Percentiles rank a stretch among this genome's conserved stretches.
phyloP scores from a whole-genome alignment of 2,888 invertebrate genomes.

The Drosophila pseudotalamancana region DNA sequence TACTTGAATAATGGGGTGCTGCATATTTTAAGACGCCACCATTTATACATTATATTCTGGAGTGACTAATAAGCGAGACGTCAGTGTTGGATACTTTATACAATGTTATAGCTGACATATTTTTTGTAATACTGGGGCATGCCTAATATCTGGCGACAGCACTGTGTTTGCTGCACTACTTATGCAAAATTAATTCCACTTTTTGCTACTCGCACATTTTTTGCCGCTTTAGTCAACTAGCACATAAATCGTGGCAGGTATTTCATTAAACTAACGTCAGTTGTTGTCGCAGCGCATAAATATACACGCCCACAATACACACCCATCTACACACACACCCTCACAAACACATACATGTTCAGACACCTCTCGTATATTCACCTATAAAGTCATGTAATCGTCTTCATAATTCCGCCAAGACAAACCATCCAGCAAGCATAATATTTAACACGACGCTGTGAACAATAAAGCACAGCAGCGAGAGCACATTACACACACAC shows the following conservation, averaged over 20 bases:
- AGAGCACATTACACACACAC: slow-evolving; percentile 45
- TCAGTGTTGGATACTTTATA: neutral
- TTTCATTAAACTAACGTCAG: slow-evolving; percentile 74
- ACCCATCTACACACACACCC: neutral
- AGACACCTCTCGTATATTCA: slow-evolving; percentile 40
- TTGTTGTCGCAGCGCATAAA: slow-evolving; percentile 58
- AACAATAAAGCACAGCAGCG: slow-evolving; percentile 70
- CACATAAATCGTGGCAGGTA: slow-evolving; percentile 76
- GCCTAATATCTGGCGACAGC: slow-evolving; percentile 24
- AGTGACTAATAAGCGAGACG: too few relatives aligned
- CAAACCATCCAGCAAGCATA: slow-evolving; percentile 66
- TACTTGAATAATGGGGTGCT: too few relatives aligned
- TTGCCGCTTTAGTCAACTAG: slow-evolving; percentile 47
- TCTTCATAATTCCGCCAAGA: slow-evolving; percentile 76
- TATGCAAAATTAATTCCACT: slow-evolving; percentile 42
- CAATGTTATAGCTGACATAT: neutral
- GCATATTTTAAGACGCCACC: neutral
- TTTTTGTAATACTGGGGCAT: slow-evolving; percentile 1
- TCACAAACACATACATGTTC: slow-evolving; percentile 7
- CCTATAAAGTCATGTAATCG: slow-evolving; percentile 78
- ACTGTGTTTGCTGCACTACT: too few relatives aligned
- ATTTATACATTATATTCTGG: too few relatives aligned
- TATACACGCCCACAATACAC: slow-evolving; percentile 44
- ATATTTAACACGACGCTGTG: slow-evolving; percentile 74
- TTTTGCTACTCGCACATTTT: slow-evolving; percentile 13